Percentiles rank a stretch among this genome's conserved stretches.
phyloP scores from a whole-genome alignment of 2,797 vertebrate genomes.

The Lophotriccus pileatus region DNA sequence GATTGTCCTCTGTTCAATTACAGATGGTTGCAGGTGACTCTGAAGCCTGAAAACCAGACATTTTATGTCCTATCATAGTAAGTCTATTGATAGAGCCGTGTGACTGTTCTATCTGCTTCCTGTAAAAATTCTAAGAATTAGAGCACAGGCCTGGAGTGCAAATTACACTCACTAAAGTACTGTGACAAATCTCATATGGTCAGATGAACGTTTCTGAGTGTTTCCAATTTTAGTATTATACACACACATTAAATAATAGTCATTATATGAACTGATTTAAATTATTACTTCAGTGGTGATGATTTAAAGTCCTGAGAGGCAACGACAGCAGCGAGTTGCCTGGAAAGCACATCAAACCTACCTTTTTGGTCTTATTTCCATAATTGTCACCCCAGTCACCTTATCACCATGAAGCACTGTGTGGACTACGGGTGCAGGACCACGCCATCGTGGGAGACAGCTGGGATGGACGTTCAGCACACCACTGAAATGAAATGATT shows the following conservation, averaged over 20 bases:
- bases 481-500: constrained; percentile 76
- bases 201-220: not conserved
- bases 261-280: not conserved
- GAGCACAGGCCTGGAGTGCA: not conserved
- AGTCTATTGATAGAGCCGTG: not conserved
- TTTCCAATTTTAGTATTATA: not conserved
- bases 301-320: not conserved
- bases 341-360: constrained; percentile 46
- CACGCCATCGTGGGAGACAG: constrained; percentile 91
- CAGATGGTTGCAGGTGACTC: not conserved
- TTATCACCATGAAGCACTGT: constrained; percentile 87
- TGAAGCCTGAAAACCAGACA: not conserved
- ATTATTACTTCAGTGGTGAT: not conserved
- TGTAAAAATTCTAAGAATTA: not conserved
- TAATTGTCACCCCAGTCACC: constrained; percentile 89
- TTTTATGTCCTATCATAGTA: not conserved
- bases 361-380: constrained; percentile 92
- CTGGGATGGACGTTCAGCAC: constrained; percentile 94
- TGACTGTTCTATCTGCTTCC: not conserved
- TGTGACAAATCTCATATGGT: not conserved
- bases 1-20: not conserved
- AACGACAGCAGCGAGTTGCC: not conserved
- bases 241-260: accelerated
- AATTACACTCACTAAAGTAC: not conserved
- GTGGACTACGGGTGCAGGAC: constrained; percentile 90